Percentiles rank a stretch among this genome's conserved stretches.
Conservation (phyloP, 2,797 vertebrate species). For the Fistularia tabacaria region DNA sequence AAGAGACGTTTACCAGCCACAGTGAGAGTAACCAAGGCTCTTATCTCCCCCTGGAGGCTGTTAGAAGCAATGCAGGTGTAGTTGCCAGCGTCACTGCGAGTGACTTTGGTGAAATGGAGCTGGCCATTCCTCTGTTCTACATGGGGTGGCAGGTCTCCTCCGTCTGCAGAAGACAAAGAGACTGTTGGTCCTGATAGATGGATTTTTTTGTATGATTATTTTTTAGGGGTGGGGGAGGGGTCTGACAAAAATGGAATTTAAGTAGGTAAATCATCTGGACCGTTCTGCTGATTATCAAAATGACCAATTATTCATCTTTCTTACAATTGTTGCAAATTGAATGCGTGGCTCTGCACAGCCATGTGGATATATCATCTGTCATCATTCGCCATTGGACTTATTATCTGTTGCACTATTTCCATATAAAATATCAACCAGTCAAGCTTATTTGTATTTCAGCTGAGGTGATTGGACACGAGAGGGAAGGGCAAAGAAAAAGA, state of each 20-base stretch:
- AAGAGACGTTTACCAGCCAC: constrained; percentile 82
- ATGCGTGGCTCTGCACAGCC: constrained; percentile 10
- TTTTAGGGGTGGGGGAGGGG: background rate
- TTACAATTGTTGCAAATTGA: constrained; percentile 5
- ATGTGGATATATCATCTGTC: constrained; percentile 9
- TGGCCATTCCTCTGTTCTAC: constrained; percentile 82
- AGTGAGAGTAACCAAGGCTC: constrained; percentile 83
- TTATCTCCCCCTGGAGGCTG: constrained; percentile 89
- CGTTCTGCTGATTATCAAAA: background rate
- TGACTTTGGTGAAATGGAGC: constrained; percentile 87
- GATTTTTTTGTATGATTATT: background rate
- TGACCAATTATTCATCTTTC: constrained; percentile 12
- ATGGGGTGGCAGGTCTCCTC: constrained; percentile 80
- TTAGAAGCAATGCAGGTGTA: constrained; percentile 95
- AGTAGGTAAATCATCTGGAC: constrained; percentile 13
- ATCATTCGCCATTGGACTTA: no score
- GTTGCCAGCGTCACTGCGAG: constrained; percentile 85
- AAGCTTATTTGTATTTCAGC: constrained; percentile 15
- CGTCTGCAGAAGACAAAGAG: constrained; percentile 72
- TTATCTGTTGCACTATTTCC: no score
- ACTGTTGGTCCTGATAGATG: background rate
- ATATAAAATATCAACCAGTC: background rate
- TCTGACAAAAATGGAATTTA: background rate
- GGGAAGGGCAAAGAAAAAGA: no score
- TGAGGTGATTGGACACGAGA: background rate